Conservation (phyloP, 64 coral and sea anemone species). For the Acropora tenuis region DNA sequence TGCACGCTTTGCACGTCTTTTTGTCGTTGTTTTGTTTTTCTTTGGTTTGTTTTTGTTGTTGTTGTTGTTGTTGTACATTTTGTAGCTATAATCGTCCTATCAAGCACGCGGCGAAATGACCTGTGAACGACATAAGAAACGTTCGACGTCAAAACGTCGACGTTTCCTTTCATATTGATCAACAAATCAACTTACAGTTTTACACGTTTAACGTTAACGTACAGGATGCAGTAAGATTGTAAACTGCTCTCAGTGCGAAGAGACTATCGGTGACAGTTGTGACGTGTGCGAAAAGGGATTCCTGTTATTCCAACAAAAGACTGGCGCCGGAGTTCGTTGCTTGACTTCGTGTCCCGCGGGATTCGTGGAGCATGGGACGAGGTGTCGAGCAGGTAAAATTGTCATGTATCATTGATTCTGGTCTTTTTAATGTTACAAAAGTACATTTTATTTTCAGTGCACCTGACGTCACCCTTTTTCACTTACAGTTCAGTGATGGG, state of each 20-base stretch:
- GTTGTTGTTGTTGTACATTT: too few relatives aligned
- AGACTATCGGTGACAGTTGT: conserved; percentile 2
- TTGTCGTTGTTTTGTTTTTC: too few relatives aligned
- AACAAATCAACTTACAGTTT: neutral
- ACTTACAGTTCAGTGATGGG: too few relatives aligned
- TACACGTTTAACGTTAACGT: neutral
- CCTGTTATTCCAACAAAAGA: neutral
- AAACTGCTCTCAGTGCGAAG: conserved; percentile 24
- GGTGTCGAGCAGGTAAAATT: neutral
- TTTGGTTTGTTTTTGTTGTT: too few relatives aligned
- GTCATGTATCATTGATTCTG: too few relatives aligned
- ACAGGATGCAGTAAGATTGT: neutral
- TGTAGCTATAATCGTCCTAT: too few relatives aligned
- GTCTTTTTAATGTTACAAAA: neutral
- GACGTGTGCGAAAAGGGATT: conserved; percentile 18
- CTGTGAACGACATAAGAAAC: too few relatives aligned
- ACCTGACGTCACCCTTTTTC: neutral
- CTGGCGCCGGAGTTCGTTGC: conserved; percentile 16
- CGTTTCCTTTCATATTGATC: too few relatives aligned
- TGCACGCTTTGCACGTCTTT: too few relatives aligned
- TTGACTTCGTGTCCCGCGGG: conserved; percentile 15
- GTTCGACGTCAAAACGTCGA: too few relatives aligned
- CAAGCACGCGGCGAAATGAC: too few relatives aligned
- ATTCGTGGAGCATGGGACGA: conserved; percentile 17
- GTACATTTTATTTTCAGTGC: neutral